Percentiles rank a stretch among this genome's conserved stretches.
These are phyloP conservation scores for Eupleurogrammus muticus DNA, from an alignment of 2,797 vertebrate species.

Conservation along the genomic window DNA sequence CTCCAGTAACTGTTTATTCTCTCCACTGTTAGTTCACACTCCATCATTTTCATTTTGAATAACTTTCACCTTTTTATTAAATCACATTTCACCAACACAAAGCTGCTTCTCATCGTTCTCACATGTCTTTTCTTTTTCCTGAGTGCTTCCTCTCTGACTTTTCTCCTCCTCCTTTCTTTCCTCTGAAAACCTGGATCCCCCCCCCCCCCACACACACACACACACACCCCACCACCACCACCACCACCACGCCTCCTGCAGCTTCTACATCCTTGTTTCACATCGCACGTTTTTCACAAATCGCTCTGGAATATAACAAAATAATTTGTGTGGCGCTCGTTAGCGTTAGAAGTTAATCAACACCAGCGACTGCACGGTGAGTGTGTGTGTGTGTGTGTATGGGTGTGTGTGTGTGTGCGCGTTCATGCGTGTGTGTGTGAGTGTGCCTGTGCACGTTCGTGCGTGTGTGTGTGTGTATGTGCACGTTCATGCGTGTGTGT, in stretches of 20 bases:
- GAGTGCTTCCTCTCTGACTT: background rate
- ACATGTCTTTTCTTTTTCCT: background rate
- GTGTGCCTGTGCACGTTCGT: conserved; percentile 13
- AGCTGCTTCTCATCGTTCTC: background rate
- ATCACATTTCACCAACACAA: background rate
- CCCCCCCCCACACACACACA: conserved; percentile 1
- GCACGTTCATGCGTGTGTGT: conserved; percentile 19
- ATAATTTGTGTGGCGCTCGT: conserved; percentile 12
- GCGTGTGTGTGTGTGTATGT: conserved; percentile 26
- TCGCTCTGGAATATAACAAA: conserved; percentile 22
- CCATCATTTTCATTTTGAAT: too few species aligned
- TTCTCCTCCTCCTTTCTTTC: conserved; percentile 6
- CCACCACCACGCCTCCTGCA: conserved; percentile 10
- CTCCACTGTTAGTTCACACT: background rate
- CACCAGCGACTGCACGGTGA: conserved; percentile 3
- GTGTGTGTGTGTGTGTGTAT: conserved; percentile 36
- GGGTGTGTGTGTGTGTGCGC: conserved; percentile 16
- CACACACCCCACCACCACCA: conserved; percentile 16
- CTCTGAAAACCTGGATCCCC: too few species aligned
- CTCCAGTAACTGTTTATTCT: background rate
- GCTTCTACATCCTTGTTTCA: background rate
- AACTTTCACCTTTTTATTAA: too few species aligned
- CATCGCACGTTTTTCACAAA: conserved; percentile 1
- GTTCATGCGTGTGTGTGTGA: conserved; percentile 17
- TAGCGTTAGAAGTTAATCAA: conserved; percentile 34